Conservation (phyloP, 2,113 vertebrate genomes). For the Isichthys henryi region DNA sequence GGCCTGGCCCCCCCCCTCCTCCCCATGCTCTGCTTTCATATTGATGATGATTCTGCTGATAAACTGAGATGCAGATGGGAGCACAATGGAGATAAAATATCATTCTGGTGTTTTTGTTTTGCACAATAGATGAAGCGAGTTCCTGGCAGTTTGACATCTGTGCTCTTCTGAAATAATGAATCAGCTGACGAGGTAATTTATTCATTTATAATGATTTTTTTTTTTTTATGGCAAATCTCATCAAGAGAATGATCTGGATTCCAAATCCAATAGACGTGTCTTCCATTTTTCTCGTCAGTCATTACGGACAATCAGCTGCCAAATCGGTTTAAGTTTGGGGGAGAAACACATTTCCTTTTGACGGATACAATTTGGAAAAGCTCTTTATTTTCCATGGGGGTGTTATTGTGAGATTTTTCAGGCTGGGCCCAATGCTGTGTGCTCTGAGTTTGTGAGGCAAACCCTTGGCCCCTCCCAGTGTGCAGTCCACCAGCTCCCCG, state of each 20-base stretch:
- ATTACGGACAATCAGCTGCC: constrained; percentile 38
- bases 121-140: constrained; percentile 23
- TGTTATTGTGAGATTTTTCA: constrained; percentile 5
- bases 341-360: constrained; percentile 25
- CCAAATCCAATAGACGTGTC: constrained; percentile 38
- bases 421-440: neutral
- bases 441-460: neutral
- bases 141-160: constrained; percentile 31
- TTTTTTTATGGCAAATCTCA: constrained; percentile 35
- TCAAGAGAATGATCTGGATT: constrained; percentile 40
- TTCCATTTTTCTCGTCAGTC: constrained; percentile 41
- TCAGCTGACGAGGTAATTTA: constrained; percentile 35
- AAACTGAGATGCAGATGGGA: constrained; percentile 11
- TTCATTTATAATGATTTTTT: constrained; percentile 45
- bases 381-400: constrained; percentile 3
- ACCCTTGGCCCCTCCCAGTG: neutral
- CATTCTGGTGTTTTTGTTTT: constrained; percentile 22
- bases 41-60: constrained; percentile 7
- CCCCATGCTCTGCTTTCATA: neutral
- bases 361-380: constrained; percentile 32
- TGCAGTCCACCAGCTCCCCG: neutral
- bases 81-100: constrained; percentile 8
- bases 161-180: constrained; percentile 35
- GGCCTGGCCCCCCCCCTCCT: too few relatives aligned
- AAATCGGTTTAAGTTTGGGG: constrained; percentile 36